Percentiles rank a stretch among this genome's conserved stretches.
phyloP scores from a whole-genome alignment of 2,888 invertebrate genomes.

The Caenorhabditis panamensis region DNA sequence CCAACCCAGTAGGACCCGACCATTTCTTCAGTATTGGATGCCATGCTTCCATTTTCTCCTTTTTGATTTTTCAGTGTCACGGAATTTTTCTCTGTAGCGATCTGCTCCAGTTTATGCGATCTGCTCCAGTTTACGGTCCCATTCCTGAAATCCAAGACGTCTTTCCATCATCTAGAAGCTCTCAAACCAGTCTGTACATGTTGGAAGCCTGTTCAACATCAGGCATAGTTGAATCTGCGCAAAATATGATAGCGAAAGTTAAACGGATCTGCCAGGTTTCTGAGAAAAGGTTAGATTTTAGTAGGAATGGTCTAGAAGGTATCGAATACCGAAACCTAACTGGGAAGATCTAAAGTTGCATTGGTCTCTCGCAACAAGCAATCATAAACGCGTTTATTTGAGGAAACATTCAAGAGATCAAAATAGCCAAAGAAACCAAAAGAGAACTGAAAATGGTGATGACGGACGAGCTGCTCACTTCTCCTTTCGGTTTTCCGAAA shows the following conservation, averaged over 20 bases:
- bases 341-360: no score
- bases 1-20: not conserved
- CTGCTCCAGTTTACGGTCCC: not conserved
- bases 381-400: no score
- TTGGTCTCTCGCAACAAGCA: no score
- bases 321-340: no score
- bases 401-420: no score
- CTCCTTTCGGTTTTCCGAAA: not conserved
- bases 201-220: not conserved
- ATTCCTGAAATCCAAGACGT: not conserved
- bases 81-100: no score
- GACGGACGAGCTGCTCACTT: not conserved
- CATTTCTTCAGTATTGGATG: no score
- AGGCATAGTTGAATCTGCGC: not conserved
- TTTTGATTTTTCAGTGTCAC: no score
- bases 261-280: slow-evolving; percentile 2
- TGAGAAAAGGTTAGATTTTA: no score
- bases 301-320: no score
- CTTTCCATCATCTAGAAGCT: not conserved
- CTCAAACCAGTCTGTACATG: not conserved
- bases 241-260: not conserved
- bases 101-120: not conserved
- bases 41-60: no score
- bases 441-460: not conserved
- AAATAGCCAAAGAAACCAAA: not conserved